Conservation (phyloP, 2,888 invertebrate species). For the Leptarthrus brevirostris region DNA sequence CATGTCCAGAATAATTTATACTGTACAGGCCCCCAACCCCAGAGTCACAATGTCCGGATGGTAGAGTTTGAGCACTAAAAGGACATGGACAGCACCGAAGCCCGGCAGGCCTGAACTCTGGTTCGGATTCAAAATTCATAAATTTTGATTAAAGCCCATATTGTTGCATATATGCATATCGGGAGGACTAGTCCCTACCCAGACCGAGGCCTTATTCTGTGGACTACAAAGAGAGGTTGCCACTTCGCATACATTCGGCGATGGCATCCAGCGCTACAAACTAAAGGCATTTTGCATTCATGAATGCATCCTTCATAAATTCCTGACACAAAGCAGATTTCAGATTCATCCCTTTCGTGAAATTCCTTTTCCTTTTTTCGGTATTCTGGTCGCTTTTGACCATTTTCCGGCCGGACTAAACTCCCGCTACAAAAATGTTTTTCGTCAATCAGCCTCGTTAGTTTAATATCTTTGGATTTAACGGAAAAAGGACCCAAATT, state of each 20-base stretch:
- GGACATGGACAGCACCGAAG: conserved; percentile 23
- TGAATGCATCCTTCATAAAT: conserved; percentile 50
- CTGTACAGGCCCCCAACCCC: conserved; percentile 8
- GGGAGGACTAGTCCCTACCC: conserved; percentile 14
- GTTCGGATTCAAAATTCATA: conserved; percentile 50
- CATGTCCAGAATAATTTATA: conserved; percentile 67
- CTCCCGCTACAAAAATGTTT: conserved; percentile 8
- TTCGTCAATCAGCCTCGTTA: conserved; percentile 27
- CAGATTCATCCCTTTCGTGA: conserved; percentile 31
- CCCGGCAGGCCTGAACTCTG: conserved; percentile 6
- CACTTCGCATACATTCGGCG: conserved; percentile 1
- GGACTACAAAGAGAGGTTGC: conserved; percentile 31
- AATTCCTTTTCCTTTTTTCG: conserved; percentile 5
- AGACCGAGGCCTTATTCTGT: conserved; percentile 1
- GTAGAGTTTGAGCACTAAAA: conserved; percentile 11
- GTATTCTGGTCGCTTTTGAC: background rate
- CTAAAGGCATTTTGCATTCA: conserved; percentile 37
- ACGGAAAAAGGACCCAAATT: conserved; percentile 37
- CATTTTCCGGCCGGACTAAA: conserved; percentile 1
- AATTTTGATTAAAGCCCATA: conserved; percentile 50
- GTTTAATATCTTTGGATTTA: conserved; percentile 42
- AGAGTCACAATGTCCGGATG: conserved; percentile 1
- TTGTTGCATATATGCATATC: conserved; percentile 47
- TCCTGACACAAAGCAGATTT: conserved; percentile 44
- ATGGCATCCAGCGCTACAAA: conserved; percentile 7